phyloP scores from a whole-genome alignment of 2,888 invertebrate genomes.

The Bombylius discolor region DNA sequence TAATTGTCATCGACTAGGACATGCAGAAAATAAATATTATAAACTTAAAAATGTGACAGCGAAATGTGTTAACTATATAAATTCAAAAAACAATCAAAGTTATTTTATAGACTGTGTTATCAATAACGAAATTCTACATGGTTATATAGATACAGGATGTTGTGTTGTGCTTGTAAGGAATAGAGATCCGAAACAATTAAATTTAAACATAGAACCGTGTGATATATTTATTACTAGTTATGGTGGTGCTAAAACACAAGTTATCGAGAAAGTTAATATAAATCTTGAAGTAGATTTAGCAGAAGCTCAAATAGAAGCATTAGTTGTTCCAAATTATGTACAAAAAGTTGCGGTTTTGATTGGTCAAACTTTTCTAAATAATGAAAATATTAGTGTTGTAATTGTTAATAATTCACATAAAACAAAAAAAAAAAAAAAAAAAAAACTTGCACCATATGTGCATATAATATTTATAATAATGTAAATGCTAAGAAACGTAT shows the following conservation, averaged over 20 bases:
- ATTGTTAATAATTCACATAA: background rate
- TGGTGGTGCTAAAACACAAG: background rate
- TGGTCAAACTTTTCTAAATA: background rate
- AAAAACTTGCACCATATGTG: too few species aligned
- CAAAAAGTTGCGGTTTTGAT: background rate
- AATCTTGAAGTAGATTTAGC: background rate
- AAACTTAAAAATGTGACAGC: too few species aligned
- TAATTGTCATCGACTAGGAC: too few species aligned
- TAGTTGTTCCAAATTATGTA: background rate
- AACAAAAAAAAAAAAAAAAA: too few species aligned
- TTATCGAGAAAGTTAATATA: background rate
- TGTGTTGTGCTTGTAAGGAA: background rate
- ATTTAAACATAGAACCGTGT: background rate
- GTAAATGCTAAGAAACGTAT: too few species aligned
- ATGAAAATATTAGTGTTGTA: background rate
- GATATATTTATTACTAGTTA: background rate
- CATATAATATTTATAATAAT: too few species aligned
- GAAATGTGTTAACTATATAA: too few species aligned
- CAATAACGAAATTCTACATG: background rate
- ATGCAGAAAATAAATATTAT: too few species aligned
- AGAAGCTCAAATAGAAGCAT: background rate
- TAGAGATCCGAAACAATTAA: background rate
- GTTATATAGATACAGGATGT: background rate
- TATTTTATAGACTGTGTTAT: too few species aligned
- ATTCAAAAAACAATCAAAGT: too few species aligned